Conservation (phyloP, 2,113 vertebrate genomes). For the Neogobius melanostomus region DNA sequence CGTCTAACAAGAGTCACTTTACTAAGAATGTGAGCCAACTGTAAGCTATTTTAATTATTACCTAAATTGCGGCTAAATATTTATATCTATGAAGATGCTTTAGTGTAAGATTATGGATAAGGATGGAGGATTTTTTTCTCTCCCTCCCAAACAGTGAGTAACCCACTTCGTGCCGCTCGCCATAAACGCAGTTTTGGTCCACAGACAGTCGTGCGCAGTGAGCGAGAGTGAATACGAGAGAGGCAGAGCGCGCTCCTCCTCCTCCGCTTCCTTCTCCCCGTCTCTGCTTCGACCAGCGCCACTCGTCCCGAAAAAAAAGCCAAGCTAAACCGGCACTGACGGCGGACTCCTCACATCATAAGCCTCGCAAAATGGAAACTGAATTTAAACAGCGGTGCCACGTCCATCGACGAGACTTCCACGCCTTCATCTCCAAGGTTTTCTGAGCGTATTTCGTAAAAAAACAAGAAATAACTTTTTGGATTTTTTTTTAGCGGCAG, state of each 20-base stretch:
- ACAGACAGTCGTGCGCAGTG: conserved; percentile 27
- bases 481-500: conserved; percentile 1
- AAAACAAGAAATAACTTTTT: conserved; percentile 35
- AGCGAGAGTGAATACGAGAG: conserved; percentile 28
- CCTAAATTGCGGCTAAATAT: neutral
- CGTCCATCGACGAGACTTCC: conserved; percentile 42
- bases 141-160: conserved; percentile 7
- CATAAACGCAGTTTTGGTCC: conserved; percentile 37
- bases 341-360: conserved; percentile 46
- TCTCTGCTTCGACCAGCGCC: conserved; percentile 30
- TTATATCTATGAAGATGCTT: neutral
- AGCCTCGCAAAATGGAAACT: conserved; percentile 54
- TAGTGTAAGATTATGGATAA: neutral
- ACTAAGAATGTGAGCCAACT: neutral
- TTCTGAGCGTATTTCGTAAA: conserved; percentile 15
- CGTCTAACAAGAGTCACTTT: neutral
- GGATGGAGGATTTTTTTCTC: neutral
- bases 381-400: conserved; percentile 45
- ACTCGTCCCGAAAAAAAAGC: conserved; percentile 50
- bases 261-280: conserved; percentile 24
- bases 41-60: neutral
- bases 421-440: conserved; percentile 23
- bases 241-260: conserved; percentile 40
- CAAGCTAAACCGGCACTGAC: conserved; percentile 45
- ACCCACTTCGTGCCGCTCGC: conserved; percentile 24